Percentiles rank a stretch among this genome's conserved stretches.
phyloP scores from a whole-genome alignment of 2,888 invertebrate species.

The Syrphus vitripennis region DNA sequence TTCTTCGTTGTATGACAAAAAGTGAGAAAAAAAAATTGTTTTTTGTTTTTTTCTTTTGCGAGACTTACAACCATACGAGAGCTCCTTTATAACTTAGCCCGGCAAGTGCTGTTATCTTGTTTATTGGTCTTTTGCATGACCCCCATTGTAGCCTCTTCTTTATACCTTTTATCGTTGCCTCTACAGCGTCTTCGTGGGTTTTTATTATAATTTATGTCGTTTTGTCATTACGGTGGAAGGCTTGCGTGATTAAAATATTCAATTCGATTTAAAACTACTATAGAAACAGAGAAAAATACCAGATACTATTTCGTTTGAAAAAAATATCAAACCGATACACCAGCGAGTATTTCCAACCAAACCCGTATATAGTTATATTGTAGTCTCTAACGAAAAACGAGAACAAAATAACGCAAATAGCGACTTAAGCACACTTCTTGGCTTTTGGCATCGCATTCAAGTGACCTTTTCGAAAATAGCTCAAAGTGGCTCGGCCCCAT shows the following conservation, averaged over 20 bases:
- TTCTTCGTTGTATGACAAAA: not conserved
- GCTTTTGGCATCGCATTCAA: constrained; percentile 48
- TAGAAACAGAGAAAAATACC: not conserved
- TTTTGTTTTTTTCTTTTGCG: not conserved
- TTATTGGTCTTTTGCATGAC: constrained; percentile 40
- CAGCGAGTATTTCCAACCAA: not conserved
- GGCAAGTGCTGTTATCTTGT: constrained; percentile 52
- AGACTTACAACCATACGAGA: constrained; percentile 3
- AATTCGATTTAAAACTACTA: constrained; percentile 7
- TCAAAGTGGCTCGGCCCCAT: constrained; percentile 30
- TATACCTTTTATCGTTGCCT: constrained; percentile 4
- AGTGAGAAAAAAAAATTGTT: not conserved
- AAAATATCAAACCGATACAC: not conserved
- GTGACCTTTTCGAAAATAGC: constrained; percentile 58
- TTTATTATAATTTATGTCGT: constrained; percentile 40
- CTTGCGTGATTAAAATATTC: constrained; percentile 48
- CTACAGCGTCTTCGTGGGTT: constrained; percentile 14
- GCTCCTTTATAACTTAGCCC: constrained; percentile 19
- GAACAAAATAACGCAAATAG: constrained; percentile 22
- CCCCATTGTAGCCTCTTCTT: constrained; percentile 34
- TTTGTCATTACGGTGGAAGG: constrained; percentile 31
- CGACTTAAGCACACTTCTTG: constrained; percentile 34
- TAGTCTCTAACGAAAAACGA: constrained; percentile 14
- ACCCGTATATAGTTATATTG: not conserved
- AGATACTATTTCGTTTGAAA: not conserved